A percentile compares a stretch with the other conserved stretches of the same genome.
phyloP scores from a whole-genome alignment of 1,140 invertebrate species.

The Drosophila fuyamai region DNA sequence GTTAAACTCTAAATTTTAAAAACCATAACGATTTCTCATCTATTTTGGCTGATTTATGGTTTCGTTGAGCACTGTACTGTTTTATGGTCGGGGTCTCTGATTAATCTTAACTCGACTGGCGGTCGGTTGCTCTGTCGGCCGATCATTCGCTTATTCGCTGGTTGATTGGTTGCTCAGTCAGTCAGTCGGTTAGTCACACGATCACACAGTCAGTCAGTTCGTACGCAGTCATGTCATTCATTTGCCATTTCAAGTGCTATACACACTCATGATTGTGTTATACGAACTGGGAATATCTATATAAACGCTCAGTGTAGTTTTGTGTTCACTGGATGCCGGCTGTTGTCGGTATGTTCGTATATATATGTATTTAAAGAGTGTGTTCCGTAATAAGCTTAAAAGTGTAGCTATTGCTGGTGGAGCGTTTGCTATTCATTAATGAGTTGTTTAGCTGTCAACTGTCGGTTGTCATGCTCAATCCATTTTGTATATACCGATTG shows the following conservation, averaged over 20 bases:
- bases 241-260: slow-evolving; percentile 81
- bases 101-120: slow-evolving; percentile 76
- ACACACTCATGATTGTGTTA: slow-evolving; percentile 58
- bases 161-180: slow-evolving; percentile 35
- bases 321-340: slow-evolving; percentile 36
- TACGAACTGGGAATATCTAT: slow-evolving; percentile 24
- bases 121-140: slow-evolving; percentile 23
- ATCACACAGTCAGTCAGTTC: slow-evolving; percentile 45
- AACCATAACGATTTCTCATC: neutral
- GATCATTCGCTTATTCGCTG: slow-evolving; percentile 38
- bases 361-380: slow-evolving; percentile 39
- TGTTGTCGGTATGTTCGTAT: slow-evolving; percentile 20
- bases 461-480: slow-evolving; percentile 63
- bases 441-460: slow-evolving; percentile 75
- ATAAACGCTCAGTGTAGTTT: slow-evolving; percentile 33
- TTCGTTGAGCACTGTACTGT: slow-evolving; percentile 19
- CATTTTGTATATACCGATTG: slow-evolving; percentile 50
- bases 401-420: slow-evolving; percentile 56
- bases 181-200: slow-evolving; percentile 13
- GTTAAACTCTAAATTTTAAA: neutral
- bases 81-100: slow-evolving; percentile 67
- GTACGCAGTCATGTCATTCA: slow-evolving; percentile 76
- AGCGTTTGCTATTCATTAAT: slow-evolving; percentile 74
- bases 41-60: slow-evolving; percentile 7
- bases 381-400: slow-evolving; percentile 70